phyloP scores from a whole-genome alignment of 2,113 vertebrate genomes.

The Lota lota region DNA sequence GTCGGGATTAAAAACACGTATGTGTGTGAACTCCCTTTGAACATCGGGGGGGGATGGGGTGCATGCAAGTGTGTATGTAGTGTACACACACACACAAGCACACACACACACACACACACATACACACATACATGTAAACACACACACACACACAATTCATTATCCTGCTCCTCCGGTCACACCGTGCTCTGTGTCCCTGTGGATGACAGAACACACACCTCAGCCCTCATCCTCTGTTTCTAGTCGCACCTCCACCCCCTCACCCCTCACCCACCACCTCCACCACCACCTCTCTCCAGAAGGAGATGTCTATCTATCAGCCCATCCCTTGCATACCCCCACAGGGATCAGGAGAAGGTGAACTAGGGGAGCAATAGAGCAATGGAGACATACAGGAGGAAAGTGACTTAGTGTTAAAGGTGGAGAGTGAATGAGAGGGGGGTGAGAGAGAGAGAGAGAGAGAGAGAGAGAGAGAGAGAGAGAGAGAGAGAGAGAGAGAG shows the following conservation, averaged over 20 bases:
- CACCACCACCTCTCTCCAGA: neutral
- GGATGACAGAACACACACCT: slow-evolving; percentile 59
- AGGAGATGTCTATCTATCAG: slow-evolving; percentile 61
- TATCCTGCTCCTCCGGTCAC: slow-evolving; percentile 40
- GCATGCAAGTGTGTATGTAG: too few species aligned
- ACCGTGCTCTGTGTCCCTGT: slow-evolving; percentile 46
- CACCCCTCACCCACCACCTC: slow-evolving; percentile 3
- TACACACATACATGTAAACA: slow-evolving; percentile 32
- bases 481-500: slow-evolving; percentile 6
- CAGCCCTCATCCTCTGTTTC: slow-evolving; percentile 43
- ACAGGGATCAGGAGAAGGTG: too few species aligned
- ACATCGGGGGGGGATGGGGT: neutral
- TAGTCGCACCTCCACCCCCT: too few species aligned
- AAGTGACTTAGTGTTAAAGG: slow-evolving; percentile 43
- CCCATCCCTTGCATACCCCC: slow-evolving; percentile 30
- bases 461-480: neutral
- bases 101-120: slow-evolving; percentile 10
- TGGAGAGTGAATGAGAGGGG: slow-evolving; percentile 20
- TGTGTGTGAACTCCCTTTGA: too few species aligned
- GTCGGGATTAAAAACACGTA: slow-evolving; percentile 10
- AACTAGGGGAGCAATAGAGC: too few species aligned
- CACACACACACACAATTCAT: slow-evolving; percentile 54
- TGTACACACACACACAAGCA: neutral
- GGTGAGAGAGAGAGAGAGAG: slow-evolving; percentile 12
- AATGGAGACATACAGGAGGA: neutral